Base-by-base conservation (phyloP, 1,140 invertebrate genomes). In the Drosophila nannoptera region DNA sequence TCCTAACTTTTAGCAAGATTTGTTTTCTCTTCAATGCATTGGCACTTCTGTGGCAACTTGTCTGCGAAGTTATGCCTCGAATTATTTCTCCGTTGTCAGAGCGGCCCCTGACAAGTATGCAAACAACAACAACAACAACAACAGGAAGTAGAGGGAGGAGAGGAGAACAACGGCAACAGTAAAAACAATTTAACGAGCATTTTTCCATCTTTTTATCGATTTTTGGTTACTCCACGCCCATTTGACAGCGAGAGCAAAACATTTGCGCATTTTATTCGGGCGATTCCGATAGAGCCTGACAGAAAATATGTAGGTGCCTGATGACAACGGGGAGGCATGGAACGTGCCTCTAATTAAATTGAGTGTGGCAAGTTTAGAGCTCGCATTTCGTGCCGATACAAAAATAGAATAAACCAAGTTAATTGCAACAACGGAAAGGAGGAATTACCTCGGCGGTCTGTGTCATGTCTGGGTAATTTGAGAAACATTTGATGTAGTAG, bases 311-410 rank as follows among this genome's bases (percentile, higher is more conserved):
- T 52, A 80, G 69, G 77, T 81, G 69, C 70, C 75, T 78, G 50
- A 73, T 65, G 77, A 58, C 52, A 48, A 76, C 73, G 73, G 73
- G 66, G 40, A 38, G 3, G 22, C 22, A 22, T 22, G 22, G 22
- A 64, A 65, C 62, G 62, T 49, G 60, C 54, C 46, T 62, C 69
- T 83, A 84, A 84, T 82, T 84, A 84, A 76, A 61, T 83, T 64
- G 61, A 43, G 42, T 66, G 68, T 22, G 38, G 42, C 45, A 67
- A 77, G 56, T 68, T 55, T 7, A 6, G 9, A 22, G 12, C 14
- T 22, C 8, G 14, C 1, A 32, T 50, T n/a, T 38, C 2, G 8
- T 4, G 3, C 12, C 40, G 7, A 33, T 16, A 9, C 43, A 52
- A 35, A 38, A 7, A 7, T 29, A 22, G 7, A 35, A 16, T 7